Evolutionary conservation across 2,797 vertebrate species (phyloP), one percentile per base, ranked within the genome.

Genomic region (Loris lydekkerianus): DNA sequence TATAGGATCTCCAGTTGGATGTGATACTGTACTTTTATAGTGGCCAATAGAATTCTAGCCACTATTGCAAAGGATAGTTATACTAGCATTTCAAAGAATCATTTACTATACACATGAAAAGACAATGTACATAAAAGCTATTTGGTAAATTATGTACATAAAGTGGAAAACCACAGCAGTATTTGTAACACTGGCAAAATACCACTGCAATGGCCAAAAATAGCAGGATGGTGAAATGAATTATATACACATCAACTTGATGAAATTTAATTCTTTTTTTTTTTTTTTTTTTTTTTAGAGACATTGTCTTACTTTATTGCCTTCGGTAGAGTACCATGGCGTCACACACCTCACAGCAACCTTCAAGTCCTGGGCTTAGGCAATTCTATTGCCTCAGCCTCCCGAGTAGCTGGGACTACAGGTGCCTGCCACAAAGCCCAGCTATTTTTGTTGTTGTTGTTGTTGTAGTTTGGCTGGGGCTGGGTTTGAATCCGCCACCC

Each of bases 201-300:
- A 63, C 53, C 34, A 37, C 56, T 34, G 8, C 60, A 43, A n/a
- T 69, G 34, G 25, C 37, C 18, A 17, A 1, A 86, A 72, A 65
- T 49, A 72, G 5, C 60, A 31, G 27, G 34, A 81, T 61, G 37
- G 23, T 60, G 25, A 29, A 40, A 61, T 81, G 78, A 81, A 61
- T 60, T 81, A 61, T 61, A 29, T 5, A n/a, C n/a, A 21, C 18
- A 65, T 37, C 9, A 53, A 56, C 46, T 76, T 67, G 49, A 63
- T 87, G 63, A 87, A 92, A 81, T 80, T 73, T 58, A 56, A 91
- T 78, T 85, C n/a, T 56, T 86, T 11, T 46, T 46, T 11, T 13
- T 13, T 46, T 11, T 13, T 13, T 46, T 46, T 46, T 49, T 49
- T 49, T 49, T 49, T 49, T 14, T 49, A 49, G 49, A 49, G 49